Conservation (phyloP, 2,888 invertebrate genomes). For the Rambutsinella grinnellia region DNA sequence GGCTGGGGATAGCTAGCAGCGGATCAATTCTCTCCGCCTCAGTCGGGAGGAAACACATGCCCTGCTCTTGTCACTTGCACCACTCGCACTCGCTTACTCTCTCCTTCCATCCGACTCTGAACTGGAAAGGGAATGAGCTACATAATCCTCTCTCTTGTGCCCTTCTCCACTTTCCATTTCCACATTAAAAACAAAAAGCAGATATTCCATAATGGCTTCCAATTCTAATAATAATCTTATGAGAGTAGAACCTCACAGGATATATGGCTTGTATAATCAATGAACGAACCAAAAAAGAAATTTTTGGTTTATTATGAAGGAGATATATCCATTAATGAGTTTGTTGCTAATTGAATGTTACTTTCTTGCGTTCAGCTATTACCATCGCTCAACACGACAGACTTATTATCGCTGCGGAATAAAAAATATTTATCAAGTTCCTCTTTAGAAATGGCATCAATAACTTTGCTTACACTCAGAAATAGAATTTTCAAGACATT, state of each 20-base stretch:
- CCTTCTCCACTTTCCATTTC: neutral
- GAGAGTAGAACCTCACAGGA: neutral
- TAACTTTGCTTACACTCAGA: too few species aligned
- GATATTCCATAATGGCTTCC: neutral
- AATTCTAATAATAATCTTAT: neutral
- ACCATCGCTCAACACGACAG: too few species aligned
- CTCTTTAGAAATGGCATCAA: too few species aligned
- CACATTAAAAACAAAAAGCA: neutral
- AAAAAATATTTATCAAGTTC: too few species aligned
- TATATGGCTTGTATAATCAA: neutral
- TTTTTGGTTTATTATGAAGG: neutral
- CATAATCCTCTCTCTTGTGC: neutral
- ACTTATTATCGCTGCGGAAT: too few species aligned
- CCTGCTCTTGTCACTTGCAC: conserved; percentile 11
- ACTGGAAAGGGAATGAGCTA: neutral
- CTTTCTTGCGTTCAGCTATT: too few species aligned
- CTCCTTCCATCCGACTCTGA: neutral
- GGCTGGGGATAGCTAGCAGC: conserved; percentile 8
- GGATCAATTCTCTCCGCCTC: conserved; percentile 13
- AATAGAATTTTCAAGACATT: too few species aligned
- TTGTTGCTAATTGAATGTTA: neutral
- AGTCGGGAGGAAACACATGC: conserved; percentile 11
- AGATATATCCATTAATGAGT: neutral
- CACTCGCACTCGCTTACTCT: neutral
- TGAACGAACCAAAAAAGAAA: neutral